Evolutionary conservation across 1,140 invertebrate species (phyloP), one percentile per base, ranked within the genome.

Genomic region (Formica selysi): DNA sequence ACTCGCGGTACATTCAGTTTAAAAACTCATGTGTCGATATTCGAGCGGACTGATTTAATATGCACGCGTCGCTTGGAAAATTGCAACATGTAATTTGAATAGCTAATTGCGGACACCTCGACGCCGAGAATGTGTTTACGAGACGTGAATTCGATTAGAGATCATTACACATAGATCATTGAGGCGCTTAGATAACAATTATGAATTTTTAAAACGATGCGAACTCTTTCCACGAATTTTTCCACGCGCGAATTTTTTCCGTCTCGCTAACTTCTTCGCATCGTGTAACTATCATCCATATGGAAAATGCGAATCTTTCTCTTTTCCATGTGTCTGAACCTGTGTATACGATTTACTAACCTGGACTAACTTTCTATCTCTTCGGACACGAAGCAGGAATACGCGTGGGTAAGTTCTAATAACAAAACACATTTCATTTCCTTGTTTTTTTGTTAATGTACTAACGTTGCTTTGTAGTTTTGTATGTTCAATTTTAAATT

Each of bases 371-470:
- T 94, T 94, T 92, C 88, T 93, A 89, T 94, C 86, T 93, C 89
- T 93, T 92, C 89, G 91, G 92, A 86, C 91, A 90, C 91, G 64
- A 80, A 92, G 91, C 94, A 90, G 95, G 94, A 94, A 94, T 94
- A 86, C 94, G 95, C 85, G 93, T 95, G 22, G 95, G 95, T 95
- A 92, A 95, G 95, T 94, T 68, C 38, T 59, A 57, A 83, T 70
- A 13, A 70, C 57, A 80, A 68, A 41, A 64, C 13, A 44, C 2
- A 11, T 22, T 22, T 83, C 16, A 16, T 38, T 16, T 44, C 38
- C 26, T 81, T 32, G 1, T 44, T 70, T 29, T 48, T 16, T 36
- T 13, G 36, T 83, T 83, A 48, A 22, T 54, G 13, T 10, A 48
- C 32, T 83, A 83, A 48, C n/a, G 4, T 8, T 36, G 51, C 38